Evolutionary conservation across 2,113 vertebrate genomes (phyloP), one percentile per base, ranked within the genome.

Genomic region (Pogona vitticeps): DNA sequence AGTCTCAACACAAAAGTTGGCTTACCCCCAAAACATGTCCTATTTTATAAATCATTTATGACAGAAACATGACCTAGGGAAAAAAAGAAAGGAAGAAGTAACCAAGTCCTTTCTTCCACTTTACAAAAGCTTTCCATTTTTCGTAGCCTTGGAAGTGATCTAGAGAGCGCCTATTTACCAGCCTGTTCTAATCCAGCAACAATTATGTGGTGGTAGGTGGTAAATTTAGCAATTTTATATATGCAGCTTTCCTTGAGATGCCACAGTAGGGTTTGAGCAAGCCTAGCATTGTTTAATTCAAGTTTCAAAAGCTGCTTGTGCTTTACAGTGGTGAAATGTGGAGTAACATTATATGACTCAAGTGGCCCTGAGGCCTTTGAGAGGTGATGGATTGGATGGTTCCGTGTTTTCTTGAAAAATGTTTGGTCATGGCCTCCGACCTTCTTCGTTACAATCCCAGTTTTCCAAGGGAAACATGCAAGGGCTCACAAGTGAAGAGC

Each of bases 371-470:
- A 1, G 17, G 38, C 52, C 13, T 80, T 52, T 56, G 33, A 40
- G 38, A 8, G 21, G 13, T 59, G 5, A 52, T 31, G 58, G 3
- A 1, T 14, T 9, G 36, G 15, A 15, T 31, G 1, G 71, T 80
- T 68, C 2, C 63, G 72, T 75, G 36, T 26, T 20, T 8, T 7
- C 40, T 76, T 17, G n/a, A 61, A 20, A 58, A 78, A 76, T 82
- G 67, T 78, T 76, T 78, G 70, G 2, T 80, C 1, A 2, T 59
- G 28, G 12, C 9, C n/a, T 56, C 3, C 2, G 73, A 75, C 42
- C 71, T 0, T 0, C 0, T 0, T 80, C 80, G 14, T 88, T 85
- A 31, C 76, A 28, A 82, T n/a, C 52, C 71, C 18, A 40, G 4
- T 72, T 84, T 86, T 85, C 40, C 76, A n/a, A 80, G 73, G 31